Base-by-base conservation (phyloP, 2,888 invertebrate species). In the Temnothorax ravouxi region DNA sequence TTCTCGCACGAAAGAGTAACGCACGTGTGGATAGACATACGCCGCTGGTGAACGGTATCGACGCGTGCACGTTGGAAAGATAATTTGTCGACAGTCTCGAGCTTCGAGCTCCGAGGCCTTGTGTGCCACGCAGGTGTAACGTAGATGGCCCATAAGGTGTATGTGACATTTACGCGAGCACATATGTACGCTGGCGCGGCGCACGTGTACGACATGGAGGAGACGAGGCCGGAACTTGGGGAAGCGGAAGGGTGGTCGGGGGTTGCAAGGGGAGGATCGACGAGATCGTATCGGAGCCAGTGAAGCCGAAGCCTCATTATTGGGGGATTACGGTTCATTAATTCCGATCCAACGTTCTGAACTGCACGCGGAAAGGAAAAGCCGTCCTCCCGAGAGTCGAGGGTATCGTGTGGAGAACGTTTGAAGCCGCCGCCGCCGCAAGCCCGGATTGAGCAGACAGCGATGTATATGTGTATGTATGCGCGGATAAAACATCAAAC, bases 321-420 rank as follows among this genome's bases (percentile, higher is more conserved):
- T 91, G 92, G 90, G 88, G 94, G 93, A 94, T 94, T 94, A 94
- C 93, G 91, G 92, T 93, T 93, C 93, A 94, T 94, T 93, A 94
- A 93, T 92, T 91, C 89, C 89, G 89, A 92, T 91, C 90, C 89
- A 92, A 88, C 90, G 90, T 89, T 91, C 90, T 88, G 89, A 91
- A 91, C 91, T 90, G 91, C 91, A 89, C 89, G 89, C 88, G 91
- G 92, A 92, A 93, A 91, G 90, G 90, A 91, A 92, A 91, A 91
- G 91, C 84, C 85, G 88, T 87, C 89, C 91, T 85, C 76, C 41
- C 67, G 69, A 77, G 84, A 91, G 89, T 88, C 75, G 77, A 41
- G 88, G 88, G 79, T 92, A 91, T 89, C 90, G 85, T 87, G 87
- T 74, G 71, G 83, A 84, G 88, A 91, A 89, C 91, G 90, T 92